Base-by-base conservation (phyloP, 2,113 vertebrate species). In the Leucopsar rothschildi region DNA sequence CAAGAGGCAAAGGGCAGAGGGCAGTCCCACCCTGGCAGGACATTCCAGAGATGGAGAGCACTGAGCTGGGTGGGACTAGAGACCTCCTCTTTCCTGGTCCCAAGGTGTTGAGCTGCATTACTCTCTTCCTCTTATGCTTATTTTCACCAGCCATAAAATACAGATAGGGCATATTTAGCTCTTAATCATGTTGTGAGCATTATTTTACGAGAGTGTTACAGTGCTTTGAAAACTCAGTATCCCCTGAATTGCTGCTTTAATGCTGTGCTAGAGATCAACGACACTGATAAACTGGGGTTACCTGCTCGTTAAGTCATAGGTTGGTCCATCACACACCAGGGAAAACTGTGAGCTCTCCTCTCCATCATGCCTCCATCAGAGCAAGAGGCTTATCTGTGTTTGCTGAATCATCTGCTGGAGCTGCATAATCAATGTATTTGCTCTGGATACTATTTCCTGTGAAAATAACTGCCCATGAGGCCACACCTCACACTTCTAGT, bases 401-500 rank as follows among this genome's bases (percentile, higher is more conserved):
- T 90, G 90, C 84, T 96, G 94, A 95, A 68, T 95, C 88, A 88
- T 95, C 88, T 88, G 44, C 79, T 90, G 33, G 56, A 82, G 69
- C 49, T 72, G 47, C 33, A 78, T 55, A 92, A 95, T 89, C 90
- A 23, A 78, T 70, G 35, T 78, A 47, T 96, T 91, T 95, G 66
- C 79, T 81, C 56, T 78, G 61, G 42, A 61, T 82, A 69, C 49
- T 57, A 72, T 79, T 96, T 92, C 85, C 87, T 81, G 82, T 86
- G 88, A 96, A 93, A 92, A 94, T 90, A 95, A 81, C 93, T 94
- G 65, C 92, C 90, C 9, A 0, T 20, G 68, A 71, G 61, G 72
- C 95, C 95, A 95, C 96, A 88, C 96, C 94, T 97, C 96, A 97
- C 47, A 29, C 95, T 95, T 95, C 80, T 37, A 50, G 23, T 39